Conservation (phyloP, 2,797 vertebrate genomes). For the Ambastaia sidthimunki region DNA sequence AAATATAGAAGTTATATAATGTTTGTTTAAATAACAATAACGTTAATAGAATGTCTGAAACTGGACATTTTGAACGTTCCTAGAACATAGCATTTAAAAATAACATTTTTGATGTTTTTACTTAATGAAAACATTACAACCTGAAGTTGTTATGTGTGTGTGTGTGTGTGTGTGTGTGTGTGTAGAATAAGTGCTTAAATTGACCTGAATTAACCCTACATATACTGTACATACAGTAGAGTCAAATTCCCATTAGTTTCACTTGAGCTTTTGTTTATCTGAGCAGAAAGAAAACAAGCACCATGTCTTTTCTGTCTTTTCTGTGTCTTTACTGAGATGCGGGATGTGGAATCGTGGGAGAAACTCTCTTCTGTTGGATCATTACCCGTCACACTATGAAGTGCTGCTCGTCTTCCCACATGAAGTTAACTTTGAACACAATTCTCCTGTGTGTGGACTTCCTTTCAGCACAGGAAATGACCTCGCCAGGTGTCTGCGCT, state of each 20-base stretch:
- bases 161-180: not conserved
- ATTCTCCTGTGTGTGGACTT: slow-evolving; percentile 93
- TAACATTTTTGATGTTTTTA: too few species aligned
- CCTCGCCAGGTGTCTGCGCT: slow-evolving; percentile 92
- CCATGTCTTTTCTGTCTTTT: too few species aligned
- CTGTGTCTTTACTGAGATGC: slow-evolving; percentile 87
- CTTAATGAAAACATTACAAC: too few species aligned
- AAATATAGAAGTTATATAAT: too few species aligned
- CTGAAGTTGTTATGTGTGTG: too few species aligned
- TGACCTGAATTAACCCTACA: not conserved
- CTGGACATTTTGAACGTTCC: too few species aligned
- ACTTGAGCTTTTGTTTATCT: not conserved
- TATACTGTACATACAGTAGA: not conserved
- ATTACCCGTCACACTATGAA: slow-evolving; percentile 60
- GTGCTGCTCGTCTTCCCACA: slow-evolving; percentile 73
- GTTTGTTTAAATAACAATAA: too few species aligned
- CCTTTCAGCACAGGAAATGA: slow-evolving; percentile 67
- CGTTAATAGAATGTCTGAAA: too few species aligned
- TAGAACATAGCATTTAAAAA: too few species aligned
- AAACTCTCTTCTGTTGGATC: not conserved
- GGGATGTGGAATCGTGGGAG: slow-evolving; percentile 71
- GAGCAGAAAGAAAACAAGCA: not conserved
- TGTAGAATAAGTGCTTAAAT: too few species aligned
- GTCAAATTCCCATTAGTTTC: not conserved
- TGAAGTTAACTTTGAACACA: slow-evolving; percentile 90